Conservation (phyloP, 2,888 invertebrate genomes). For the Glaucopsyche alexis region DNA sequence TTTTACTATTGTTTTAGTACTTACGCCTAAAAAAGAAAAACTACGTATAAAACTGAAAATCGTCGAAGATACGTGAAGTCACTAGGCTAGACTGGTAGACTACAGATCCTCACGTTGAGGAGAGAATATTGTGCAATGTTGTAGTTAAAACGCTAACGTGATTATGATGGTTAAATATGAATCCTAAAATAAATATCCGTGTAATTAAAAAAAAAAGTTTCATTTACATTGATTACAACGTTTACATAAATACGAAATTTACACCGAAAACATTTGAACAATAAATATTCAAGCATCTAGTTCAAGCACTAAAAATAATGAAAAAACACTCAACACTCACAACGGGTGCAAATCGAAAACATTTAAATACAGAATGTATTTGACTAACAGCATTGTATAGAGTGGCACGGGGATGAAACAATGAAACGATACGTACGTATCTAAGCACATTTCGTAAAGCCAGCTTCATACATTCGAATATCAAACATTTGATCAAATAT, state of each 20-base stretch:
- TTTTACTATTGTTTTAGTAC: too few relatives aligned
- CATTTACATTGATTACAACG: slow-evolving; percentile 4
- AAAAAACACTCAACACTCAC: slow-evolving; percentile 22
- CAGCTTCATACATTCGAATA: neutral
- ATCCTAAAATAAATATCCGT: neutral
- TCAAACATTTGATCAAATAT: neutral
- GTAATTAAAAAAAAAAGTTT: neutral
- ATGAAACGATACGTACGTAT: slow-evolving; percentile 15
- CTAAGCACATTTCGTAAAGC: neutral
- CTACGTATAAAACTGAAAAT: too few relatives aligned
- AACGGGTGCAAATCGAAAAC: slow-evolving; percentile 16
- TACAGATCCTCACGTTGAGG: too few relatives aligned
- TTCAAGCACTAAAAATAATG: slow-evolving; percentile 15
- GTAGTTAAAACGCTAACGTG: too few relatives aligned
- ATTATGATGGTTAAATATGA: too few relatives aligned
- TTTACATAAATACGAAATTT: neutral
- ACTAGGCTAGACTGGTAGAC: too few relatives aligned
- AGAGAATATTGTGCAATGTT: too few relatives aligned
- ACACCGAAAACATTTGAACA: slow-evolving; percentile 7
- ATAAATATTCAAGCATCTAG: slow-evolving; percentile 6
- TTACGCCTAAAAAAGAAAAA: too few relatives aligned
- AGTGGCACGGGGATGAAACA: slow-evolving; percentile 15
- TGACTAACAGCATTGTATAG: slow-evolving; percentile 10
- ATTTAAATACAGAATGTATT: slow-evolving; percentile 20
- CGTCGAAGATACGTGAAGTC: too few relatives aligned